These are phyloP conservation scores for Agapornis canus DNA, from an alignment of 2,797 vertebrate genomes.

Conservation along the genomic window DNA sequence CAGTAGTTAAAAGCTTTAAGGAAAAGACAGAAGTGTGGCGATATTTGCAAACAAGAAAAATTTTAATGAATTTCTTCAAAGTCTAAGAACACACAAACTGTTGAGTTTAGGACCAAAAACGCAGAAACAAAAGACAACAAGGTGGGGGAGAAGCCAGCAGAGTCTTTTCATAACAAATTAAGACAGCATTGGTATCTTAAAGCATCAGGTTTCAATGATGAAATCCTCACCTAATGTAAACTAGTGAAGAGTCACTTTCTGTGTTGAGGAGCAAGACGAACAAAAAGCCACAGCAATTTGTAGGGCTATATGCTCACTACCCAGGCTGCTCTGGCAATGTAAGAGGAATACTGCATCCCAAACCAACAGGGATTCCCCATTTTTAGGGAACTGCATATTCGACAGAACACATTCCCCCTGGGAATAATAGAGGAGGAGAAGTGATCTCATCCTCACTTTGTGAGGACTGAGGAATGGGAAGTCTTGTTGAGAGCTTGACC, in stretches of 20 bases:
- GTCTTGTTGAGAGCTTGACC: neutral
- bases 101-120: neutral
- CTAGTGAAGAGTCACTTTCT: neutral
- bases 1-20: constrained; percentile 13
- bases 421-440: neutral
- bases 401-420: neutral
- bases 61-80: neutral
- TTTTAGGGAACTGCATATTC: neutral
- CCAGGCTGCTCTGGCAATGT: neutral
- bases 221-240: neutral
- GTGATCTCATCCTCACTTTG: neutral
- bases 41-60: neutral
- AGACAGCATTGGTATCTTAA: neutral
- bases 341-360: neutral
- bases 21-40: neutral
- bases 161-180: neutral
- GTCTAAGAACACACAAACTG: neutral
- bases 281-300: neutral
- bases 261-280: neutral
- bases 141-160: rapidly evolving
- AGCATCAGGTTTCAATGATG: neutral
- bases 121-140: neutral
- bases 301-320: neutral
- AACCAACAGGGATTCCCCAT: neutral
- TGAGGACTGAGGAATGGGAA: neutral